phyloP scores from a whole-genome alignment of 2,113 vertebrate genomes.

The Saimiri boliviensis region DNA sequence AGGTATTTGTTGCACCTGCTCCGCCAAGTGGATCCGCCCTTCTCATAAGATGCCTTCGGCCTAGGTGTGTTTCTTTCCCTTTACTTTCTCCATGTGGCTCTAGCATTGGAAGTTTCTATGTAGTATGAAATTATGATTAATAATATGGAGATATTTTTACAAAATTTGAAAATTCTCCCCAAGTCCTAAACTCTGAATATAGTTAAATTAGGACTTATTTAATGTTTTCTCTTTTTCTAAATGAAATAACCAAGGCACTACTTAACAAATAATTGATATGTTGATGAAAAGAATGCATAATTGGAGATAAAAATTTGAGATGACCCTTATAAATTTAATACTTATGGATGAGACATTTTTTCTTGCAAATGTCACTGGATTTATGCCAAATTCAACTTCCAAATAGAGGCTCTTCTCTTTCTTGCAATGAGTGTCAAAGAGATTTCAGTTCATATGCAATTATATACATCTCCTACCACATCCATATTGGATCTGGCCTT shows the following conservation, averaged over 20 bases:
- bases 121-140: background rate
- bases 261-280: background rate
- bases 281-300: background rate
- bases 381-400: background rate
- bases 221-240: background rate
- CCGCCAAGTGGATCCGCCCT: background rate
- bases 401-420: background rate
- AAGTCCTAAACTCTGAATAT: background rate
- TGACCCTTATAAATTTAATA: background rate
- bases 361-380: background rate
- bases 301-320: background rate
- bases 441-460: background rate
- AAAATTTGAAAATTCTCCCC: background rate
- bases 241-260: background rate
- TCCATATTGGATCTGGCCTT: background rate
- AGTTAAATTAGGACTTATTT: background rate
- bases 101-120: background rate
- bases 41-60: background rate
- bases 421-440: background rate
- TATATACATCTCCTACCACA: background rate
- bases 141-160: background rate
- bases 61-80: background rate
- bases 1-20: background rate
- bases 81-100: background rate
- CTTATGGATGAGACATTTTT: background rate